These are phyloP conservation scores for Cetoscarus ocellatus DNA, from an alignment of 2,797 vertebrate genomes.

Conservation along the genomic window DNA sequence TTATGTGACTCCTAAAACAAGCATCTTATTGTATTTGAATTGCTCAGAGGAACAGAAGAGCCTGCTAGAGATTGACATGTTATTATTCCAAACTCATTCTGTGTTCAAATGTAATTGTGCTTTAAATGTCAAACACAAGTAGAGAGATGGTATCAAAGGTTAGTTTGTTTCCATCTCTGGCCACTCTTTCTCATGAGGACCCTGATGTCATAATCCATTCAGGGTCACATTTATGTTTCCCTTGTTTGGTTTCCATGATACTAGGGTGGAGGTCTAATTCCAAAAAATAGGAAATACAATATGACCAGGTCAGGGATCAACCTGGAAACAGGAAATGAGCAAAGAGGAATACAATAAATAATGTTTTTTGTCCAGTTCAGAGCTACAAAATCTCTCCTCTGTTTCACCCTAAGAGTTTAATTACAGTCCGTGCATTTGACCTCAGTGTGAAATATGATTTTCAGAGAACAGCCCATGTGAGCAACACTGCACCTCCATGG, in stretches of 20 bases:
- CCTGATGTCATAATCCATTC: constrained; percentile 22
- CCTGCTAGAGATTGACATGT: constrained; percentile 27
- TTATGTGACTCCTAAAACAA: constrained; percentile 26
- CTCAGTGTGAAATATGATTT: constrained; percentile 24
- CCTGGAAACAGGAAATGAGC: constrained; percentile 63
- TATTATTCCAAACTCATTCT: constrained; percentile 37
- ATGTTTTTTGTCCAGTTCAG: constrained; percentile 22
- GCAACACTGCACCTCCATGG: constrained; percentile 80
- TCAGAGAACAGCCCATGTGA: constrained; percentile 78
- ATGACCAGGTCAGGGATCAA: constrained; percentile 54
- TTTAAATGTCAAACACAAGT: constrained; percentile 56
- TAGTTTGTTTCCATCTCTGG: constrained; percentile 42
- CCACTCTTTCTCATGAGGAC: constrained; percentile 22
- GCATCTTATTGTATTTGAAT: constrained; percentile 19
- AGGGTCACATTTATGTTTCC: constrained; percentile 46
- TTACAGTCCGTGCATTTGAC: constrained; percentile 10
- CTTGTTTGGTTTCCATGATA: constrained; percentile 67
- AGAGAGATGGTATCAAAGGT: constrained; percentile 50
- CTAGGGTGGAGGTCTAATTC: constrained; percentile 52
- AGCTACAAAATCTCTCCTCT: constrained; percentile 27
- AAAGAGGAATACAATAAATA: constrained; percentile 39
- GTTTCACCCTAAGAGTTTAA: constrained; percentile 22
- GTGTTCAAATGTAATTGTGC: constrained; percentile 44
- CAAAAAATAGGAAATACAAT: constrained; percentile 58
- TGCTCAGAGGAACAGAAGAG: constrained; percentile 1